Base-by-base conservation (phyloP, 2,113 vertebrate genomes). In the Nyctereutes procyonoides region DNA sequence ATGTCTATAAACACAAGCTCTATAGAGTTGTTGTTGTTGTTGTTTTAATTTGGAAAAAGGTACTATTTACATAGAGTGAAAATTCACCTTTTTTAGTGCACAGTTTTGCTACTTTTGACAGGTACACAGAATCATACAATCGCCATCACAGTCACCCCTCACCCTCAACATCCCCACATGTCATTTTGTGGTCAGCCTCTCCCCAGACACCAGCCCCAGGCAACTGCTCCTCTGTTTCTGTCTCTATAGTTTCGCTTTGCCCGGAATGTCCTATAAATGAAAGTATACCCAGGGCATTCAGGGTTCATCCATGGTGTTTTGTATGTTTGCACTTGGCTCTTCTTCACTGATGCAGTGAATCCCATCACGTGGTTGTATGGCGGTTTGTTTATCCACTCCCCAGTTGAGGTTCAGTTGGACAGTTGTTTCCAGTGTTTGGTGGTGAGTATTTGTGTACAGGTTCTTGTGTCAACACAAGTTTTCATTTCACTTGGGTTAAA, bases 341-440 rank as follows among this genome's bases (percentile, higher is more conserved):
- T 85, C 8, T 67, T 16, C 5, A 0, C 13, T 12, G 8, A 30
- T 6, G 16, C 10, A 0, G 1, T 15, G 3, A 2, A 28, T 55
- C 48, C 62, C 55, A 9, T 14, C 11, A 1, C 0, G 3, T 9
- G 22, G 35, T 3, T 15, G 13, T 14, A 5, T 13, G 53, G 28
- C 3, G 0, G 6, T 19, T 35, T 58, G 35, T 62, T 62, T 30
- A 53, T 2, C 38, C 14, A 3, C 3, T 53, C 38, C 30, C 69
- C 5, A 38, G 2, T 2, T 4, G 62, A 55, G 43, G 71, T 22
- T 4, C 60, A 1, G 48, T 30, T 15, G 74, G 12, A 30, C 2
- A 20, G 17, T 13, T 38, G 35, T 69, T 79, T 83, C 48, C 20
- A 20, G 38, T 11, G 60, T 58, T 9, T 2, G 19, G 32, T n/a